These are phyloP conservation scores for Gobio occitaniae DNA, from an alignment of 2,797 vertebrate genomes.

Conservation along the genomic window DNA sequence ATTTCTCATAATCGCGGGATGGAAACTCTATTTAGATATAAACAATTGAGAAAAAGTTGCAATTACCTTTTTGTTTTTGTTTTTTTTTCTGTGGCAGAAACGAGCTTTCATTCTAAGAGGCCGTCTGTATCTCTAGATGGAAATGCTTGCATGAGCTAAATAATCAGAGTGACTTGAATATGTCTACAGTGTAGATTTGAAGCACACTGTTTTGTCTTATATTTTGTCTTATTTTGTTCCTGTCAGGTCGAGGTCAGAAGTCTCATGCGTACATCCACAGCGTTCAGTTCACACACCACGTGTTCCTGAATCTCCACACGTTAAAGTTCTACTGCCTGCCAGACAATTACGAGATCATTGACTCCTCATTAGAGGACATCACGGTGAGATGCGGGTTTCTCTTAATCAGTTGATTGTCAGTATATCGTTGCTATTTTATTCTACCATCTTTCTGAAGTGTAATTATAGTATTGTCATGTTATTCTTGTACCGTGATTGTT, in stretches of 20 bases:
- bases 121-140: background rate
- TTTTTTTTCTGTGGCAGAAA: background rate
- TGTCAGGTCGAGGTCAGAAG: slow-evolving; percentile 90
- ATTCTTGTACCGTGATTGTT: slow-evolving; percentile 6
- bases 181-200: background rate
- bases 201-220: background rate
- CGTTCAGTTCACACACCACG: slow-evolving; percentile 94
- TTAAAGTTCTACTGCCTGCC: slow-evolving; percentile 98
- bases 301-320: slow-evolving; percentile 96
- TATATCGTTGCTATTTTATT: background rate
- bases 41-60: background rate
- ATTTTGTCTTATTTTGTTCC: background rate
- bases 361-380: slow-evolving; percentile 96
- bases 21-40: background rate
- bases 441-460: background rate
- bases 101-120: background rate
- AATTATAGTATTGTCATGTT: background rate
- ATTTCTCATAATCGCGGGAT: background rate
- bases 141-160: background rate
- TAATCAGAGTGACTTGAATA: background rate
- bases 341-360: slow-evolving; percentile 98
- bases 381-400: slow-evolving; percentile 77
- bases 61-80: background rate
- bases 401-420: background rate
- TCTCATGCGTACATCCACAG: slow-evolving; percentile 98